Percentiles rank a stretch among this genome's conserved stretches.
phyloP scores from a whole-genome alignment of 2,888 invertebrate genomes.

The Calephelis perditalis region DNA sequence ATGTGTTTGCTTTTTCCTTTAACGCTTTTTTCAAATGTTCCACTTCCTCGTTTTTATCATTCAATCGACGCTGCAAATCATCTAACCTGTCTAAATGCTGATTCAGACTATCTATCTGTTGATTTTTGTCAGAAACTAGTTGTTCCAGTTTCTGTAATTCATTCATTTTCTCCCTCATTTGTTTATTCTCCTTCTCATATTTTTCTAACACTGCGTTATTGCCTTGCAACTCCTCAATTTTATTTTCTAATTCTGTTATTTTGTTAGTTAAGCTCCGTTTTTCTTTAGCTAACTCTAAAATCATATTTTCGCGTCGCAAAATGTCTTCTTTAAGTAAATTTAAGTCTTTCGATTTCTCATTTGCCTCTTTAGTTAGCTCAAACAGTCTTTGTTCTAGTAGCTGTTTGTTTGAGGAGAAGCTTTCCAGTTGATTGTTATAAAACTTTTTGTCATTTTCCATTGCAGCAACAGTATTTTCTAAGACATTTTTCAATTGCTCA shows the following conservation, averaged over 20 bases:
- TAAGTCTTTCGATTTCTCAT: conserved; percentile 72
- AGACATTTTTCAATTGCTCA: conserved; percentile 62
- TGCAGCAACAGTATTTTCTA: conserved; percentile 70
- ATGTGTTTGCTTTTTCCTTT: conserved; percentile 61
- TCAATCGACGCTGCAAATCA: conserved; percentile 66
- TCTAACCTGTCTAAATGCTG: conserved; percentile 69
- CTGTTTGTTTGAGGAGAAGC: conserved; percentile 70
- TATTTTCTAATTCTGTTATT: conserved; percentile 69
- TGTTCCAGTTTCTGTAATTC: conserved; percentile 73
- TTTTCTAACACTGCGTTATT: conserved; percentile 56
- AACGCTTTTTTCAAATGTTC: conserved; percentile 67
- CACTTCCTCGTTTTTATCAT: conserved; percentile 69
- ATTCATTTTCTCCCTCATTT: conserved; percentile 66
- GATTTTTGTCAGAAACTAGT: conserved; percentile 74
- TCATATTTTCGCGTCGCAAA: conserved; percentile 76
- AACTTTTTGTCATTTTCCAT: conserved; percentile 76
- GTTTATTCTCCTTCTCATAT: conserved; percentile 59
- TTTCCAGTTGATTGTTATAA: conserved; percentile 75
- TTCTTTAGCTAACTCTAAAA: conserved; percentile 75
- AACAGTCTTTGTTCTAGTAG: conserved; percentile 76
- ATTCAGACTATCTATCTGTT: conserved; percentile 72
- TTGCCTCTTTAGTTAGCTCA: conserved; percentile 75
- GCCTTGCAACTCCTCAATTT: conserved; percentile 66
- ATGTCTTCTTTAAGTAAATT: conserved; percentile 76
- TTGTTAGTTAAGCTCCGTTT: conserved; percentile 72